These are phyloP conservation scores for Butorides virescens DNA, from an alignment of 2,113 vertebrate species.

Conservation along the genomic window DNA sequence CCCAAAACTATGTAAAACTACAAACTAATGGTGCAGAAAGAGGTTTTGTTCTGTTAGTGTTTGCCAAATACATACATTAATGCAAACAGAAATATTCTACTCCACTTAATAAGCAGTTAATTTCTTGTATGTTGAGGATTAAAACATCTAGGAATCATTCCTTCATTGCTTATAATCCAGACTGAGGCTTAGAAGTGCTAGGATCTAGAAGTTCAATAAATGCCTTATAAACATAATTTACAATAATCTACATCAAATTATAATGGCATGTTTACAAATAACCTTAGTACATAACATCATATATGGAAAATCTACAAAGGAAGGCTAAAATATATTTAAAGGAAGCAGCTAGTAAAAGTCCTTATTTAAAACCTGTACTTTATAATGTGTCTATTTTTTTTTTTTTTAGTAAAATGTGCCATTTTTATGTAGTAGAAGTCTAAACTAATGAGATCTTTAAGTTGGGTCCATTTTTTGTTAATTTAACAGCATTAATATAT, in stretches of 20 bases:
- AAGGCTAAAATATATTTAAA: not conserved
- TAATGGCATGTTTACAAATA: not conserved
- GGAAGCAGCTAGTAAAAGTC: not conserved
- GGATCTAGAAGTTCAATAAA: not conserved
- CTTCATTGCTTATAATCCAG: not conserved
- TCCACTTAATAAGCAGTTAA: not conserved
- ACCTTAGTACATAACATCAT: not conserved
- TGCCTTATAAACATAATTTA: not conserved
- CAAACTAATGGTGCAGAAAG: not conserved
- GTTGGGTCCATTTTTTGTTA: not conserved
- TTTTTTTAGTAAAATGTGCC: not conserved
- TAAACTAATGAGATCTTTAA: not conserved
- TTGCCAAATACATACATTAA: not conserved
- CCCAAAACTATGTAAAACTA: not conserved
- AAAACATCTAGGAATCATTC: not conserved
- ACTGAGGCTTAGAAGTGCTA: not conserved
- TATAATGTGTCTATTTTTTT: not conserved
- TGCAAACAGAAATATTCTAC: not conserved
- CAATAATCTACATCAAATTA: not conserved
- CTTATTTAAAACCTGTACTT: not conserved
- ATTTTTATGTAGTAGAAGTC: not conserved
- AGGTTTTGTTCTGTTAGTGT: not conserved
- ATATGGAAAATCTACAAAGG: not conserved
- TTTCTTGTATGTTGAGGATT: not conserved
- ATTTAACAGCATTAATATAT: not conserved